Evolutionary conservation across 2,888 invertebrate species (phyloP).

Genomic region (Marasmarcha lunaedactyla): DNA sequence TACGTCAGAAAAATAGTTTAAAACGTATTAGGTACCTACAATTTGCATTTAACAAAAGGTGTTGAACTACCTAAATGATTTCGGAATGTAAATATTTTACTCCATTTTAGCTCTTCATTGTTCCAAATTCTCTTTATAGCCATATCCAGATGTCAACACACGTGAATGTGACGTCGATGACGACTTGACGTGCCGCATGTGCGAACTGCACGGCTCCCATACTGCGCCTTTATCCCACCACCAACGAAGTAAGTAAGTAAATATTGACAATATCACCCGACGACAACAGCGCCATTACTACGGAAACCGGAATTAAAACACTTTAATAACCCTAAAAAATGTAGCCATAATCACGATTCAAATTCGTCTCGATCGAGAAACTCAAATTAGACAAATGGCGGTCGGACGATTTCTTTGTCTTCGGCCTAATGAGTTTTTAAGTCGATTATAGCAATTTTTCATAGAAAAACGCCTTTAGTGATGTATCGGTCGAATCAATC

Average conservation of each 20-base stretch:
- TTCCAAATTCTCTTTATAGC: slow-evolving; percentile 30
- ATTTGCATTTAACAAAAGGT: too few relatives aligned
- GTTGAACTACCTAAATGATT: too few relatives aligned
- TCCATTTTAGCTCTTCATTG: background rate
- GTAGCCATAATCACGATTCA: slow-evolving; percentile 49
- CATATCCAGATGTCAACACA: slow-evolving; percentile 57
- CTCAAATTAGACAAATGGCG: slow-evolving; percentile 65
- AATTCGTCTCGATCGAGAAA: slow-evolving; percentile 64
- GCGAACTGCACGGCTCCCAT: background rate
- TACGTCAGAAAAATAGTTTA: slow-evolving; percentile 3
- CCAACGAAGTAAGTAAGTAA: too few relatives aligned
- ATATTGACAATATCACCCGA: slow-evolving; percentile 16
- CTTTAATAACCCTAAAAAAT: slow-evolving; percentile 45
- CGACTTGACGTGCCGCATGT: background rate
- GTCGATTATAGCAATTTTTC: slow-evolving; percentile 71
- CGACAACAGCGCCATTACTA: slow-evolving; percentile 4
- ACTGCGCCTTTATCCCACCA: background rate
- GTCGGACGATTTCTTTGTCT: slow-evolving; percentile 65
- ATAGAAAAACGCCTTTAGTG: slow-evolving; percentile 70
- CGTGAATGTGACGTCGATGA: slow-evolving; percentile 43
- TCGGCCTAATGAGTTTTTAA: slow-evolving; percentile 69
- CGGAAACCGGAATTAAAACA: slow-evolving; percentile 26
- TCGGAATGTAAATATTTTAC: too few relatives aligned
- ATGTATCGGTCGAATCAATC: slow-evolving; percentile 68
- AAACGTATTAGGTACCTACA: too few relatives aligned